phyloP scores from a whole-genome alignment of 1,140 invertebrate species.

The Euglossa dilemma region DNA sequence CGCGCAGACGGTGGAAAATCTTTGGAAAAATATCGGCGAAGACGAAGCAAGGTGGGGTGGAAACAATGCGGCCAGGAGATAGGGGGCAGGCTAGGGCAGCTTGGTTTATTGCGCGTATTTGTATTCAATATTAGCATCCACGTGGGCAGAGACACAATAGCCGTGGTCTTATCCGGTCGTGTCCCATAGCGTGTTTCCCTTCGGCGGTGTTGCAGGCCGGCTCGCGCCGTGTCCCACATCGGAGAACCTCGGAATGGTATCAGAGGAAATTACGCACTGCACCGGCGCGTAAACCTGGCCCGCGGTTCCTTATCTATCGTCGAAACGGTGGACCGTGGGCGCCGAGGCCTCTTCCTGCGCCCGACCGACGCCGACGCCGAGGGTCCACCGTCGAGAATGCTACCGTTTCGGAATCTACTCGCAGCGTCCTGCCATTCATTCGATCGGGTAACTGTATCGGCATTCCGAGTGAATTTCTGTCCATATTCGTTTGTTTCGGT shows the following conservation, averaged over 20 bases:
- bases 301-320: slow-evolving; percentile 21
- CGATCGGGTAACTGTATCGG: not conserved
- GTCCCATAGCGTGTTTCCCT: slow-evolving; percentile 59
- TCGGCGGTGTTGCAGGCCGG: slow-evolving; percentile 42
- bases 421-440: slow-evolving; percentile 9
- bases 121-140: slow-evolving; percentile 70
- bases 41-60: slow-evolving; percentile 18
- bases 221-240: slow-evolving; percentile 55
- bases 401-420: slow-evolving; percentile 5
- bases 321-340: slow-evolving; percentile 28
- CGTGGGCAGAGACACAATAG: slow-evolving; percentile 73
- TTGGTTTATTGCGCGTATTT: slow-evolving; percentile 67
- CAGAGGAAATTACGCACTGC: slow-evolving; percentile 50
- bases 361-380: not conserved
- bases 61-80: slow-evolving; percentile 54
- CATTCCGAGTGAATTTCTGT: too few relatives aligned
- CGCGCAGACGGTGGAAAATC: slow-evolving; percentile 12
- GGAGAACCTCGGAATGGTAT: slow-evolving; percentile 38
- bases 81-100: slow-evolving; percentile 43
- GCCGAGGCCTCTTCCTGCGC: not conserved
- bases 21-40: not conserved
- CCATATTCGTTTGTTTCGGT: too few relatives aligned
- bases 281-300: slow-evolving; percentile 37
- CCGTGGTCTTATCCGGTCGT: slow-evolving; percentile 49
- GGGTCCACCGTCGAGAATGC: slow-evolving; percentile 7